Percentiles rank a stretch among this genome's conserved stretches.
These are phyloP conservation scores for Trematomus loennbergii DNA, from an alignment of 2,113 vertebrate species.

Conservation along the genomic window DNA sequence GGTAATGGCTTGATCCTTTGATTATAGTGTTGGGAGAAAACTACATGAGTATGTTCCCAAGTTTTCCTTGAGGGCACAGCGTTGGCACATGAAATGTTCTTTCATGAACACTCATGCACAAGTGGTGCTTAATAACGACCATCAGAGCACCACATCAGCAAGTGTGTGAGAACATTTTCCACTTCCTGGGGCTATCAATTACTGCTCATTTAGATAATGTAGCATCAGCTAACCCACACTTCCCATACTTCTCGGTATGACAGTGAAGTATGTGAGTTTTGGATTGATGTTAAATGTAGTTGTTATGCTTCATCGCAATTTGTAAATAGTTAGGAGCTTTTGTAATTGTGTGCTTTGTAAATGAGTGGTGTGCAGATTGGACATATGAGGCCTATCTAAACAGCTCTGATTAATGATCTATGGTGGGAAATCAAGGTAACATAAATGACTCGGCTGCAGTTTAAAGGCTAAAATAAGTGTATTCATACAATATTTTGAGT, in stretches of 20 bases:
- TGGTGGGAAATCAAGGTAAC: not conserved
- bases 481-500: not conserved
- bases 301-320: constrained; percentile 10
- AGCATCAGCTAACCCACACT: constrained; percentile 11
- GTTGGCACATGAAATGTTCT: constrained; percentile 41
- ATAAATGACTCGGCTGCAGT: not conserved
- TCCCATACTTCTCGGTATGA: not conserved
- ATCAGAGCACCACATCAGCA: constrained; percentile 30
- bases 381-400: constrained; percentile 5
- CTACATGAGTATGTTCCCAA: constrained; percentile 41
- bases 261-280: not conserved
- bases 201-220: constrained; percentile 29
- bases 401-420: not conserved
- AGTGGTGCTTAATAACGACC: constrained; percentile 42
- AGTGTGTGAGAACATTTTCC: constrained; percentile 44
- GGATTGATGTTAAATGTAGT: constrained; percentile 29
- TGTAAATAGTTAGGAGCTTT: constrained; percentile 18
- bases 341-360: not conserved
- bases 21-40: constrained; percentile 47
- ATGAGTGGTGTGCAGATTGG: not conserved
- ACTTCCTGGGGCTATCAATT: constrained; percentile 25
- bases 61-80: constrained; percentile 51
- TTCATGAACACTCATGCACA: constrained; percentile 39
- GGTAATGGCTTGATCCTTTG: constrained; percentile 64
- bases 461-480: not conserved